A percentile compares a stretch with the other conserved stretches of the same genome.
These are phyloP conservation scores for Gasterosteus nipponicus DNA, from an alignment of 2,113 vertebrate genomes.

Conservation along the genomic window DNA sequence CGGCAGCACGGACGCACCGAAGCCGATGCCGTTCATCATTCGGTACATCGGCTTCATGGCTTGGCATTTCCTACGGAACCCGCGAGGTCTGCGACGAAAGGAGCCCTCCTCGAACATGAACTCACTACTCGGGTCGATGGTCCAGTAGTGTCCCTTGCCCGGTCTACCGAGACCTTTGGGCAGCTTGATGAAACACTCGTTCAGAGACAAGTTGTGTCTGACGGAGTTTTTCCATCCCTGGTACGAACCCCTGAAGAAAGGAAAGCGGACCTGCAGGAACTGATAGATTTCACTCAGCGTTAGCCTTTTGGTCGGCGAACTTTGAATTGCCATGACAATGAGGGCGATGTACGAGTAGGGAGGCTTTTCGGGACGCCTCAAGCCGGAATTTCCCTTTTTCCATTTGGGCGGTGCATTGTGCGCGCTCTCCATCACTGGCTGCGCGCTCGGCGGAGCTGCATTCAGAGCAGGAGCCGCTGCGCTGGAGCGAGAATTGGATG, in stretches of 20 bases:
- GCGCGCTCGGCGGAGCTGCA: constrained; percentile 81
- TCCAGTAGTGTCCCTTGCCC: constrained; percentile 97
- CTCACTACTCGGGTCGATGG: constrained; percentile 94
- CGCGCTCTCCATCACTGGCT: constrained; percentile 81
- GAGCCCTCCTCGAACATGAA: constrained; percentile 99
- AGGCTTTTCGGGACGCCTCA: constrained; percentile 93
- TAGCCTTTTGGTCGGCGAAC: constrained; percentile 90
- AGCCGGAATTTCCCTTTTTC: constrained; percentile 89
- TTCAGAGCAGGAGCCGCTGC: constrained; percentile 81
- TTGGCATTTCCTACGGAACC: constrained; percentile 95
- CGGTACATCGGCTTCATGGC: constrained; percentile 93
- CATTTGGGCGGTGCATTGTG: constrained; percentile 73
- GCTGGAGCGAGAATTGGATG: constrained; percentile 81
- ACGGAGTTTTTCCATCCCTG: constrained; percentile 98
- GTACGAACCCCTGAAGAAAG: constrained; percentile 94
- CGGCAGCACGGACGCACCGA: constrained; percentile 89
- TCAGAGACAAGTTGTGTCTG: constrained; percentile 90
- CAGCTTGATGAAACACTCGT: constrained; percentile 92
- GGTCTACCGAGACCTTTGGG: constrained; percentile 94
- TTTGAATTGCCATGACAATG: constrained; percentile 98
- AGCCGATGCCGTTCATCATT: constrained; percentile 92
- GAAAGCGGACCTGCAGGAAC: constrained; percentile 94
- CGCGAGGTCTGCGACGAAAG: constrained; percentile 93
- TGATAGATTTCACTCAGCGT: constrained; percentile 97
- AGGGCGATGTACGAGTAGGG: constrained; percentile 97